Conservation (phyloP, 2,113 vertebrate species). For the Puffinus mauretanicus region DNA sequence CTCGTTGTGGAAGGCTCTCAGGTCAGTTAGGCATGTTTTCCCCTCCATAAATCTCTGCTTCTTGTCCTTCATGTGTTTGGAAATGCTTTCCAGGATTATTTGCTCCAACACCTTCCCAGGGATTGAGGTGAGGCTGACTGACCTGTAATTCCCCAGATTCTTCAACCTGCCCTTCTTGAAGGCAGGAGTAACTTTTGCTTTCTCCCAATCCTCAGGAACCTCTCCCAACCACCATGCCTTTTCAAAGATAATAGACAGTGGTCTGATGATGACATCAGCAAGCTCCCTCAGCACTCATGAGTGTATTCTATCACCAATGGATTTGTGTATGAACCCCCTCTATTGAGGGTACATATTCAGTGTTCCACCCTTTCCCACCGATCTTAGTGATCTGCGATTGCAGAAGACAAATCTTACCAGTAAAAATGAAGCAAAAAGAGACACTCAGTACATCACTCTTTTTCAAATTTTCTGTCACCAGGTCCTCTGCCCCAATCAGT, state of each 20-base stretch:
- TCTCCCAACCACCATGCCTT: neutral
- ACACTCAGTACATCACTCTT: neutral
- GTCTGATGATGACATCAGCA: neutral
- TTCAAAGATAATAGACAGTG: neutral
- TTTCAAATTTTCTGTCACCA: neutral
- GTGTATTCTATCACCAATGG: neutral
- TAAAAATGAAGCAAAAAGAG: neutral
- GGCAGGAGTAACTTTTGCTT: neutral
- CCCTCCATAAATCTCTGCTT: neutral
- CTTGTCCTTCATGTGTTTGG: neutral
- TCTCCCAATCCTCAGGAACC: neutral
- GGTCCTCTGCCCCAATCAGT: neutral
- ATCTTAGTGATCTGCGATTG: neutral
- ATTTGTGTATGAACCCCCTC: neutral
- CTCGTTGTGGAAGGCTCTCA: neutral
- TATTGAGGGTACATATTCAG: neutral
- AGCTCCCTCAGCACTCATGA: neutral
- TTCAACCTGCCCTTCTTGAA: neutral
- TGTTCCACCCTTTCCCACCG: neutral
- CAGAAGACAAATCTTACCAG: neutral
- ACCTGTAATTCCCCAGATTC: neutral
- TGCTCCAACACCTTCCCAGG: neutral
- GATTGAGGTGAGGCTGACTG: neutral
- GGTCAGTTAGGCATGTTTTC: neutral
- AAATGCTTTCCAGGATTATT: neutral